These are phyloP conservation scores for Chaetodon trifasciatus DNA, from an alignment of 2,797 vertebrate genomes.

Conservation along the genomic window DNA sequence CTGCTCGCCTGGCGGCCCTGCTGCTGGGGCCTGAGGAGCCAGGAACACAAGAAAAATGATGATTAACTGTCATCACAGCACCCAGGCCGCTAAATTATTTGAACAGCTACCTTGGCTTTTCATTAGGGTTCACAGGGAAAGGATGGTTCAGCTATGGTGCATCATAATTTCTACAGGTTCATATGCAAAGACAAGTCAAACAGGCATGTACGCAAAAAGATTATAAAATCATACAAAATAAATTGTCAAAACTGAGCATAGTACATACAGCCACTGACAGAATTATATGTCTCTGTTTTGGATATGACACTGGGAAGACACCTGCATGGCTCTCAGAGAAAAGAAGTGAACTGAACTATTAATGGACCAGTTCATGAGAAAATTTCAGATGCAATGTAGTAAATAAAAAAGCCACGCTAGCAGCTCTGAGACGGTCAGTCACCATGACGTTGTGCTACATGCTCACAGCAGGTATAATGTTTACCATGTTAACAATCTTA, in stretches of 20 bases:
- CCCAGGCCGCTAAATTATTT: neutral
- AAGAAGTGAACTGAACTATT: neutral
- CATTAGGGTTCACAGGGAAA: conserved; percentile 22
- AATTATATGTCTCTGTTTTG: neutral
- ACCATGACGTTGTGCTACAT: neutral
- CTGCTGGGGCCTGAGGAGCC: conserved; percentile 66
- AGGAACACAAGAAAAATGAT: conserved; percentile 5
- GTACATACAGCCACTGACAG: neutral
- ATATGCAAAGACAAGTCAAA: conserved; percentile 21
- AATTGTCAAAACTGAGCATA: neutral
- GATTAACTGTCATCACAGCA: neutral
- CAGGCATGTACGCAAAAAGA: conserved; percentile 7
- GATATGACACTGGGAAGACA: neutral
- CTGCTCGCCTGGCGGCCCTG: conserved; percentile 82
- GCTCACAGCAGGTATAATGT: neutral
- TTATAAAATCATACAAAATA: neutral
- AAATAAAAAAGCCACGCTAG: neutral
- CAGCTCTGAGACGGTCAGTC: neutral
- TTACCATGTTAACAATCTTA: neutral
- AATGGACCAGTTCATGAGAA: neutral
- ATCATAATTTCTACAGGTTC: neutral
- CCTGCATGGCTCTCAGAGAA: neutral
- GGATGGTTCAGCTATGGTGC: neutral
- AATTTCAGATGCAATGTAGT: neutral
- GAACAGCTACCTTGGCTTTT: neutral